Percentiles rank a stretch among this genome's conserved stretches.
Conservation (phyloP, 2,113 vertebrate species). For the Tauraco erythrolophus region DNA sequence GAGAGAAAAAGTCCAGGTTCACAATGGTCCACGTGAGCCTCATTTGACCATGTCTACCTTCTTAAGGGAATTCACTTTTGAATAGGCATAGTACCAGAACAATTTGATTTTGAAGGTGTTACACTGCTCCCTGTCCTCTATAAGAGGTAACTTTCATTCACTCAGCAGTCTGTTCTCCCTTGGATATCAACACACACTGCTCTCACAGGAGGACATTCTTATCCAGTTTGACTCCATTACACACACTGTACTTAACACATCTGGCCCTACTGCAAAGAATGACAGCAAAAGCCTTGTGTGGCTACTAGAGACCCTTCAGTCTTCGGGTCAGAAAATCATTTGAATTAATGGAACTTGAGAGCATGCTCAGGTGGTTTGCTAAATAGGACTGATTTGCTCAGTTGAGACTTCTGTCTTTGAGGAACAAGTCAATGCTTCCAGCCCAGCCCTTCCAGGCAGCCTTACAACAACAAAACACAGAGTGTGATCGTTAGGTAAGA, state of each 20-base stretch:
- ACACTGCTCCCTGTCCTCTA: neutral
- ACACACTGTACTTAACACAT: neutral
- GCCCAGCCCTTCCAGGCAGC: neutral
- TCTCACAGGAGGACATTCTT: neutral
- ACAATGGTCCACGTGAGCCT: neutral
- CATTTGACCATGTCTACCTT: neutral
- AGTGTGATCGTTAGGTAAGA: neutral
- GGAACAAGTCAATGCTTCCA: neutral
- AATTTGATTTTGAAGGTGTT: neutral
- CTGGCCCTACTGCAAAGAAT: neutral
- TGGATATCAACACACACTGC: neutral
- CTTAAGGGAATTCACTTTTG: neutral
- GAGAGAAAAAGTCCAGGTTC: neutral
- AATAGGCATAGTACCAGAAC: neutral
- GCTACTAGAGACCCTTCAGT: neutral
- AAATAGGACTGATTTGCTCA: constrained; percentile 19
- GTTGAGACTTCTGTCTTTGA: neutral
- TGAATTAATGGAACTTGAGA: neutral
- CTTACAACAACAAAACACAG: neutral
- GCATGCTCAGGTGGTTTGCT: neutral
- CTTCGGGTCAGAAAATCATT: neutral
- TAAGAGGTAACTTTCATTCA: neutral
- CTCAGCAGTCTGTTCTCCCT: neutral
- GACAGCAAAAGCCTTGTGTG: neutral
- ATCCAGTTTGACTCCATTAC: neutral